phyloP scores from a whole-genome alignment of 2,797 vertebrate genomes.

The Silurus lanzhouensis region DNA sequence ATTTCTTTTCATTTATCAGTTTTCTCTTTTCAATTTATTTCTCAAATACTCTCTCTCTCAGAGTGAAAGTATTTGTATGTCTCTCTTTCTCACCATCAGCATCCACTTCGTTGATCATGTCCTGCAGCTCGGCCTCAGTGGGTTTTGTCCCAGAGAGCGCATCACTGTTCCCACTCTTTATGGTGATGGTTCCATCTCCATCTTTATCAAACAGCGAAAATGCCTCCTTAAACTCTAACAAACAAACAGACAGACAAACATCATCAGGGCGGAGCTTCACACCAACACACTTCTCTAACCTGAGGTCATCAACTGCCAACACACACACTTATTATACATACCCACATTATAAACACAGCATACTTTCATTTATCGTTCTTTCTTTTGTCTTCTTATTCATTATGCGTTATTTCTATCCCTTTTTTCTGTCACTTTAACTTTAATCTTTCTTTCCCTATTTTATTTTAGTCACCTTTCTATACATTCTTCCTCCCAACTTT shows the following conservation, averaged over 20 bases:
- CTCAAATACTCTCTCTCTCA: neutral
- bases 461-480: neutral
- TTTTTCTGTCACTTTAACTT: neutral
- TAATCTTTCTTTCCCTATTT: neutral
- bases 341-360: neutral
- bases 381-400: neutral
- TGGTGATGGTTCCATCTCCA: constrained; percentile 98
- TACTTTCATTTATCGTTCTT: neutral
- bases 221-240: constrained; percentile 98
- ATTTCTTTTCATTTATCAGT: neutral
- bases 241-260: constrained; percentile 51
- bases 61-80: too few relatives aligned
- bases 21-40: neutral
- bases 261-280: neutral
- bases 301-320: too few relatives aligned
- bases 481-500: neutral
- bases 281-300: neutral
- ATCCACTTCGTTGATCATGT: constrained; percentile 99
- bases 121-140: constrained; percentile 97
- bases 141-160: constrained; percentile 98
- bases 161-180: constrained; percentile 99
- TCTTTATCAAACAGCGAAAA: constrained; percentile 99
- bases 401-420: neutral
- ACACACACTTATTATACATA: too few relatives aligned
- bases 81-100: constrained; percentile 85